Evolutionary conservation across 2,797 vertebrate genomes (phyloP).

Genomic region (Monodelphis domestica): DNA sequence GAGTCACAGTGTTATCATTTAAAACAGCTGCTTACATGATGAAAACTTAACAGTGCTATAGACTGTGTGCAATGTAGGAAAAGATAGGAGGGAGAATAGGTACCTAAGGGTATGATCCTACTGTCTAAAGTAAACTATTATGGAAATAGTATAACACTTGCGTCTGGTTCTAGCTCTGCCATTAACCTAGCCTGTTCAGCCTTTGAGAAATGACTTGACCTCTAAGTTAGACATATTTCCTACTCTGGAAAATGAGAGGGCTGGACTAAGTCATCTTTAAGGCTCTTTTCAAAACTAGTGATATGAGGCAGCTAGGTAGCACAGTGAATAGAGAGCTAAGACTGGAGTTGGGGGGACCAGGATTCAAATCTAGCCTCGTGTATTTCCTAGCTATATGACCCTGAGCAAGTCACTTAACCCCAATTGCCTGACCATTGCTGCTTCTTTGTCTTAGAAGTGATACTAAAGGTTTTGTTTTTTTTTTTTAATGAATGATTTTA

Average conservation of each 20-base stretch:
- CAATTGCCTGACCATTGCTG: too few species aligned
- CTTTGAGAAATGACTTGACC: background rate
- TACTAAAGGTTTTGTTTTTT: too few species aligned
- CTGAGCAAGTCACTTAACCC: too few species aligned
- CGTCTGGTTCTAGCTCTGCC: background rate
- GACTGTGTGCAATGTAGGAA: background rate
- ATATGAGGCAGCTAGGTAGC: too few species aligned
- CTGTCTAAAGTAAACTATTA: background rate
- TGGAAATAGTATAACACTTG: background rate
- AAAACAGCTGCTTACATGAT: background rate
- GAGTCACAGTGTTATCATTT: background rate
- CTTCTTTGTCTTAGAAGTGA: too few species aligned
- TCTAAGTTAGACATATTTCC: background rate
- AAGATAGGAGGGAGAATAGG: background rate
- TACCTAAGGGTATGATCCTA: background rate
- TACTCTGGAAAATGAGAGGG: background rate
- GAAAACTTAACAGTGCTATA: background rate
- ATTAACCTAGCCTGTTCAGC: background rate
- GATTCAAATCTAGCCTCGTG: too few species aligned
- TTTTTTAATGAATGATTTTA: background rate
- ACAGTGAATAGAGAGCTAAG: too few species aligned
- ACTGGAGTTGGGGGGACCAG: too few species aligned
- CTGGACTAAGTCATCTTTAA: background rate
- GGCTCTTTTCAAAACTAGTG: slow-evolving; percentile 6
- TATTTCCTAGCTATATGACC: too few species aligned